phyloP scores from a whole-genome alignment of 2,797 vertebrate genomes.

The Nannoperca australis region DNA sequence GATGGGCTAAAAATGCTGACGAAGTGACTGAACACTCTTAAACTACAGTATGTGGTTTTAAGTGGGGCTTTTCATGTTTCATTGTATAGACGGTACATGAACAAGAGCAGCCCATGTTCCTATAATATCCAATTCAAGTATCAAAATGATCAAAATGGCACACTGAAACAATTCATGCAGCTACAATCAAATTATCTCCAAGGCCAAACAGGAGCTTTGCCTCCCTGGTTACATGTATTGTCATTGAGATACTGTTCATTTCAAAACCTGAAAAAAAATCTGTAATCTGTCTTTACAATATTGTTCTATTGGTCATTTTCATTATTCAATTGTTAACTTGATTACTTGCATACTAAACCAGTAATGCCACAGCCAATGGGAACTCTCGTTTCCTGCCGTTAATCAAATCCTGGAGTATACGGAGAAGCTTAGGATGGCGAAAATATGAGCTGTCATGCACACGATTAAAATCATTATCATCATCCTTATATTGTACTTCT shows the following conservation, averaged over 20 bases:
- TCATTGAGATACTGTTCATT: constrained; percentile 4
- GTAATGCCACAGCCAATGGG: constrained; percentile 12
- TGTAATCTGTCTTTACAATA: constrained; percentile 1
- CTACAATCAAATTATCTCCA: constrained; percentile 6
- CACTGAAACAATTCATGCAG: neutral
- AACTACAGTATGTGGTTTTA: neutral
- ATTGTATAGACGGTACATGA: neutral
- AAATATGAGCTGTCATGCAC: constrained; percentile 5
- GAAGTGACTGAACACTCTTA: neutral
- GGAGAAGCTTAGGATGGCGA: neutral
- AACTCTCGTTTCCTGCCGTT: constrained; percentile 12
- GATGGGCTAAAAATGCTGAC: constrained; percentile 13
- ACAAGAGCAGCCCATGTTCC: neutral
- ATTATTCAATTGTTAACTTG: constrained; percentile 6
- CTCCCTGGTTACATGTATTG: neutral
- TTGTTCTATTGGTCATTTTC: constrained; percentile 3
- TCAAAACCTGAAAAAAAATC: neutral
- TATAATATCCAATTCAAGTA: neutral
- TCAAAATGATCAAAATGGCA: neutral
- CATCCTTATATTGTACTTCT: neutral
- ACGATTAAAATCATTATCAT: neutral
- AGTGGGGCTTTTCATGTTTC: constrained; percentile 12
- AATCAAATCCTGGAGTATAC: neutral
- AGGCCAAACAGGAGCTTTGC: constrained; percentile 9
- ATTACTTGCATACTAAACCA: neutral